These are phyloP conservation scores for Notothenia rossii DNA, from an alignment of 2,113 vertebrate genomes.

Conservation along the genomic window DNA sequence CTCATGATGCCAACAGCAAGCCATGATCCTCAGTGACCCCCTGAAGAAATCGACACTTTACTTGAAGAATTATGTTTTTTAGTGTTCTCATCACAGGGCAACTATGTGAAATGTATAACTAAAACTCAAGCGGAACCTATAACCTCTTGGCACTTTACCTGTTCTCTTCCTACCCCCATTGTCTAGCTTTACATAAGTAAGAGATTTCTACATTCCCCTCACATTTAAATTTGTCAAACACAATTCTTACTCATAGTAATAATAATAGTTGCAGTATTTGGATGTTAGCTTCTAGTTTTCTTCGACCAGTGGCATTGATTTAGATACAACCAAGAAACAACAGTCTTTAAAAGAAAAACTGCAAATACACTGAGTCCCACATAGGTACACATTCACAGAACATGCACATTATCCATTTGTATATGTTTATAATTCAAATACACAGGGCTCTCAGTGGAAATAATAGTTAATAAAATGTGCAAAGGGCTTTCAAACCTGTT, in stretches of 20 bases:
- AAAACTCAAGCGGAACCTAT: neutral
- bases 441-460: neutral
- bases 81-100: neutral
- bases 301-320: neutral
- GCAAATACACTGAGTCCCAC: no score
- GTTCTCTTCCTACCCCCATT: neutral
- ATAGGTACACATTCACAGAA: neutral
- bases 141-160: neutral
- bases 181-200: neutral
- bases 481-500: neutral
- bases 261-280: neutral
- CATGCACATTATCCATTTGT: neutral
- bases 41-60: conserved; percentile 21
- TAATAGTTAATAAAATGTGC: neutral
- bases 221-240: neutral
- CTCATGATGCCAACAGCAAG: neutral
- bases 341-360: neutral
- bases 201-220: neutral
- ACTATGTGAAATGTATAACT: neutral
- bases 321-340: no score
- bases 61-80: conserved; percentile 2
- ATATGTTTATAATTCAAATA: neutral
- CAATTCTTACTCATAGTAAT: neutral
- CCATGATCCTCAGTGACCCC: neutral
- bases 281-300: no score